Base-by-base conservation (phyloP, 2,113 vertebrate genomes). In the Xiphophorus hellerii region DNA sequence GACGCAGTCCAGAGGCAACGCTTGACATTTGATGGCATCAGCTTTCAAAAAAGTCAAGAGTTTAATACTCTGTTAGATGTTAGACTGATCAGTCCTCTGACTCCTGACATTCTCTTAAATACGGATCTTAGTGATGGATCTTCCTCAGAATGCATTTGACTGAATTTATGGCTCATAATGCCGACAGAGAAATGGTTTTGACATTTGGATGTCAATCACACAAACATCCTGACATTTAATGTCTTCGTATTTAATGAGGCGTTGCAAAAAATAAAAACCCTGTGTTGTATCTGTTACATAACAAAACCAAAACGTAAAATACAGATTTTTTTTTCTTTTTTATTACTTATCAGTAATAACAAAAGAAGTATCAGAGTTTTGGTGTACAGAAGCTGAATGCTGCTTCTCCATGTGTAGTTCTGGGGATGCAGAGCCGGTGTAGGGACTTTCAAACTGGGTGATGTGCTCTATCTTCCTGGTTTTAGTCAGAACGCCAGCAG, bases 11-110 rank as follows among this genome's bases (percentile, higher is more conserved):
- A 61, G 71, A 73, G 83, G 75, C 27, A 27, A 27, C 12, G 60
- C 77, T 88, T 86, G 82, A 85, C 82, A 76, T 79, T 90, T 84
- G 77, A 91, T 83, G 76, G 73, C 62, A 86, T 86, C 76, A 73
- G 39, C 62, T 77, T 3, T 61, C 51, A 25, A 44, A 60, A 72
- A 73, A 69, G 58, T 68, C 28, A 71, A 58, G 51, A 58, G 30
- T 14, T 48, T 68, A 67, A 71, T 65, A 29, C 39, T 72, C 9
- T 0, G 31, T 76, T 68, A 33, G 63, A 54, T 64, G 64, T 81
- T 70, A 54, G 71, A 81, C 62, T 62, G 48, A 42, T 54, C n/a
- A 3, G 20, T 37, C 54, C 69, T 31, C 48, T 69, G 62, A 61
- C n/a, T 76, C 42, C 29, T 66, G 60, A 66, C 31, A 61, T 80